Evolutionary conservation across 2,888 invertebrate genomes (phyloP).

Genomic region (Alcis repandata): DNA sequence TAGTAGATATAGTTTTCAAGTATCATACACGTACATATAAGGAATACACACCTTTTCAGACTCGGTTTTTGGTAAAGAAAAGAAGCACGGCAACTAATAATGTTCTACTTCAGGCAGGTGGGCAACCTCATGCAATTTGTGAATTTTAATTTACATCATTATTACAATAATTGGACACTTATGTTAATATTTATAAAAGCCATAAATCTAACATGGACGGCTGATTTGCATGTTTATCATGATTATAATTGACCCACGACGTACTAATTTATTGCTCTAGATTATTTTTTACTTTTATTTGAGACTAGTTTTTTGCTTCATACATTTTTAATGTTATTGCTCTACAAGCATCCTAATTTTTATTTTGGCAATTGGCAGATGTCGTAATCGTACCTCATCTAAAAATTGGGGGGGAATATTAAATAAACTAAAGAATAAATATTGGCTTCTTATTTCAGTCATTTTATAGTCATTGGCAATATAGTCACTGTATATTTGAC

Average conservation of each 20-base stretch:
- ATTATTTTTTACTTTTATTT: background rate
- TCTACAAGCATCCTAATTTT: no score
- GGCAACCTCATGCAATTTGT: background rate
- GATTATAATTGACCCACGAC: conserved; percentile 8
- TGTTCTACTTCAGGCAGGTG: background rate
- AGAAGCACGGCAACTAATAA: background rate
- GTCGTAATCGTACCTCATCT: no score
- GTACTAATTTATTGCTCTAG: conserved; percentile 13
- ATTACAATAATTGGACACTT: conserved; percentile 1
- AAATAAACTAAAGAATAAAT: no score
- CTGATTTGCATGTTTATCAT: conserved; percentile 5
- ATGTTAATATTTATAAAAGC: conserved; percentile 2
- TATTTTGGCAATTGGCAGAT: no score
- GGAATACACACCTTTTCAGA: no score
- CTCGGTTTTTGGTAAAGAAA: no score
- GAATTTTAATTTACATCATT: conserved; percentile 4
- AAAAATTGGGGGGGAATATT: no score
- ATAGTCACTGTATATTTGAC: no score
- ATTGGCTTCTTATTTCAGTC: no score
- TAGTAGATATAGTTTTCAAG: no score
- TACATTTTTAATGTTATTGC: background rate
- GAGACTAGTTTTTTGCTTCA: background rate
- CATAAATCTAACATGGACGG: conserved; percentile 6
- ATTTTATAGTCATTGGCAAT: no score
- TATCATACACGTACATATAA: no score